Evolutionary conservation across 2,113 vertebrate genomes (phyloP).

Genomic region (Strix uralensis): DNA sequence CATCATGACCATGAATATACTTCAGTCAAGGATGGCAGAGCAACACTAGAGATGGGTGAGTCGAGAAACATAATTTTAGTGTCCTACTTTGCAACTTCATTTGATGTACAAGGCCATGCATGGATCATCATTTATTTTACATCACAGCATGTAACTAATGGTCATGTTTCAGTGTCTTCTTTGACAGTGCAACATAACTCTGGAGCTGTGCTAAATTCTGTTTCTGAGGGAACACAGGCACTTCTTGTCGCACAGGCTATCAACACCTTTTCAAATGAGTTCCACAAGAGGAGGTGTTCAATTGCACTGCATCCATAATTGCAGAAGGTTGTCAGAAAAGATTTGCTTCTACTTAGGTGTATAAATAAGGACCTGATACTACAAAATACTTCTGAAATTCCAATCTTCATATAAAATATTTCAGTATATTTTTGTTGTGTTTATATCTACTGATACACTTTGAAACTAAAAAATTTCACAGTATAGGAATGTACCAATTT

Average conservation of each 20-base stretch:
- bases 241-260: neutral
- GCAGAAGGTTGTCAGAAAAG: constrained; percentile 6
- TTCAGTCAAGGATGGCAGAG: neutral
- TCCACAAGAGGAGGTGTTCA: neutral
- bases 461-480: neutral
- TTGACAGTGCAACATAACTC: neutral
- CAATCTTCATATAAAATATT: neutral
- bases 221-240: neutral
- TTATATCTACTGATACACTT: neutral
- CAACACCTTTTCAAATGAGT: neutral
- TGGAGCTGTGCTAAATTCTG: neutral
- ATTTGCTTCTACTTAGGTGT: neutral
- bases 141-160: neutral
- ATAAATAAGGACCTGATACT: neutral
- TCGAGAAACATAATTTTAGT: neutral
- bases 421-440: neutral
- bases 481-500: neutral
- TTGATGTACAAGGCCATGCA: neutral
- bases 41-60: neutral
- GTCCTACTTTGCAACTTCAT: neutral
- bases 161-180: neutral
- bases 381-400: neutral
- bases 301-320: neutral
- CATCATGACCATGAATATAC: neutral
- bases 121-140: neutral